Conservation (phyloP, 1,140 invertebrate species). For the Hypsibius dujardini region DNA sequence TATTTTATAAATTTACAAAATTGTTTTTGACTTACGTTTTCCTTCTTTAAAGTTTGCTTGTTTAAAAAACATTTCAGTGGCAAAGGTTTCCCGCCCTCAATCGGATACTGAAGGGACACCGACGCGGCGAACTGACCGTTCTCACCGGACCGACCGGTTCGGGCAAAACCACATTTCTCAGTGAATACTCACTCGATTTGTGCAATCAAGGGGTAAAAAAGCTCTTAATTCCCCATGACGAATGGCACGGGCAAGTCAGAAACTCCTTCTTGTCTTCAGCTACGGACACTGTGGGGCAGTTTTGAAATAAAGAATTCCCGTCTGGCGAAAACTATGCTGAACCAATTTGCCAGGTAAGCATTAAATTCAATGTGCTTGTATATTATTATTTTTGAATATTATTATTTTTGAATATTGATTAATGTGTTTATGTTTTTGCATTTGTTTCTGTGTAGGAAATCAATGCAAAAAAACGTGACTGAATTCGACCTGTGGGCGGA, state of each 20-base stretch:
- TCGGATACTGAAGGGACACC: constrained; percentile 70
- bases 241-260: not conserved
- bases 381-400: too few species aligned
- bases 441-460: constrained; percentile 32
- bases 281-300: constrained; percentile 85
- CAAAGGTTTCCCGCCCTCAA: constrained; percentile 68
- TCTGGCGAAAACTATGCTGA: constrained; percentile 69
- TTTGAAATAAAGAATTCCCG: constrained; percentile 85
- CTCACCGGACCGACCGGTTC: constrained; percentile 87
- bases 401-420: too few species aligned
- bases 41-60: constrained; percentile 46
- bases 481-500: constrained; percentile 60
- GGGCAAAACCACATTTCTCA: constrained; percentile 95
- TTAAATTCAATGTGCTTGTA: not conserved
- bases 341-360: constrained; percentile 46
- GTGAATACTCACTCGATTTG: constrained; percentile 92
- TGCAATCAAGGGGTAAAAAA: constrained; percentile 69
- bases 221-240: not conserved
- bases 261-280: constrained; percentile 35
- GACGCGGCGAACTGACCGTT: constrained; percentile 84
- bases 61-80: constrained; percentile 49
- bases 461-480: constrained; percentile 53
- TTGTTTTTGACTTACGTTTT: constrained; percentile 18
- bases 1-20: constrained; percentile 18
- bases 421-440: too few species aligned